phyloP scores from a whole-genome alignment of 2,113 vertebrate species.

The Toxotes chatareus region DNA sequence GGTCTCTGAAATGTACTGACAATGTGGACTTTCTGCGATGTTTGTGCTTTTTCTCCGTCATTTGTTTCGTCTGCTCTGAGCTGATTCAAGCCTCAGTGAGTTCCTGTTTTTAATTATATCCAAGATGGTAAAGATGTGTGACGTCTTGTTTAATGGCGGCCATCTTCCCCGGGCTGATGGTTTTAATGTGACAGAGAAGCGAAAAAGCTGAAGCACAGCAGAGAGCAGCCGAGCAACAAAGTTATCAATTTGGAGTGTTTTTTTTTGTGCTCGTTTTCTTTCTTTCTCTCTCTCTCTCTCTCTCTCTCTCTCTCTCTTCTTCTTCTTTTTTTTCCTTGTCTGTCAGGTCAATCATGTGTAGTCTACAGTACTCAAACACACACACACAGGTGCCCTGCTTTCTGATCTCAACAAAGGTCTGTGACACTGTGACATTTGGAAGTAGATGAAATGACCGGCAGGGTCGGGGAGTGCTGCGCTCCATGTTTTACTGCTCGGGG shows the following conservation, averaged over 20 bases:
- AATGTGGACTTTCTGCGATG: conserved; percentile 3
- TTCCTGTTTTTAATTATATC: conserved; percentile 15
- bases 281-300: too few species aligned
- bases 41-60: background rate
- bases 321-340: background rate
- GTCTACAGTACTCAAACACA: conserved; percentile 33
- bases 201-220: background rate
- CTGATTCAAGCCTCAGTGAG: background rate
- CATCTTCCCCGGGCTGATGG: conserved; percentile 30
- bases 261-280: background rate
- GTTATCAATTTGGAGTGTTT: conserved; percentile 11
- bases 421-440: conserved; percentile 75
- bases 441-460: conserved; percentile 73
- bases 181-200: conserved; percentile 26
- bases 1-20: conserved; percentile 14
- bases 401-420: conserved; percentile 72
- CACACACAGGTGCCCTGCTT: conserved; percentile 34
- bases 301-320: background rate
- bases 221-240: conserved; percentile 4
- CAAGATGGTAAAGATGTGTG: conserved; percentile 1
- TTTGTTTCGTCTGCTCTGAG: background rate
- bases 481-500: conserved; percentile 66
- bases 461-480: conserved; percentile 61
- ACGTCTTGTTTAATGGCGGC: conserved; percentile 20
- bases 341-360: conserved; percentile 26